Percentiles rank a stretch among this genome's conserved stretches.
Conservation (phyloP, 2,797 vertebrate genomes). For the Crocodylus rhombifer region DNA sequence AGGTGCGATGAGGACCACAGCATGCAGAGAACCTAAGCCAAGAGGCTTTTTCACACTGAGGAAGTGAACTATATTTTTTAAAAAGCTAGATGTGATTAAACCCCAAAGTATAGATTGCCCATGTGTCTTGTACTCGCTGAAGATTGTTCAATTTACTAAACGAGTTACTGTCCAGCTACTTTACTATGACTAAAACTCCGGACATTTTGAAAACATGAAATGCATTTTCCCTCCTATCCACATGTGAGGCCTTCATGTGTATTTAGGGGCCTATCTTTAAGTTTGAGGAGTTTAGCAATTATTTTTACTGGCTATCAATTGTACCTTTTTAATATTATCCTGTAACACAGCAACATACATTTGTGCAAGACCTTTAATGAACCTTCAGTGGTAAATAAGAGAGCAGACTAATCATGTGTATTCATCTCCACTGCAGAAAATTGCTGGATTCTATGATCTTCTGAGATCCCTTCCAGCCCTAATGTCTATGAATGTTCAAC, state of each 20-base stretch:
- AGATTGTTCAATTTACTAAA: background rate
- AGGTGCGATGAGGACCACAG: background rate
- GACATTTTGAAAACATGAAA: background rate
- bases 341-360: background rate
- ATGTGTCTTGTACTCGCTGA: background rate
- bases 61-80: background rate
- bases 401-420: background rate
- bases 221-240: background rate
- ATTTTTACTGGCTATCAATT: background rate
- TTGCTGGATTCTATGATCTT: too few species aligned
- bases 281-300: background rate
- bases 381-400: background rate
- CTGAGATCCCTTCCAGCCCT: too few species aligned
- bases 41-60: background rate
- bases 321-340: background rate
- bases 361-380: background rate
- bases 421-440: background rate
- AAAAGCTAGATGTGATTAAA: constrained; percentile 7
- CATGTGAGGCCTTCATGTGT: background rate
- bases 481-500: background rate
- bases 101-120: background rate
- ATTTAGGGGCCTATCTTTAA: background rate
- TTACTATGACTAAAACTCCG: background rate
- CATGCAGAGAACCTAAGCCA: background rate
- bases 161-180: constrained; percentile 12